phyloP scores from a whole-genome alignment of 2,113 vertebrate species.

The Oreochromis tanganicae region DNA sequence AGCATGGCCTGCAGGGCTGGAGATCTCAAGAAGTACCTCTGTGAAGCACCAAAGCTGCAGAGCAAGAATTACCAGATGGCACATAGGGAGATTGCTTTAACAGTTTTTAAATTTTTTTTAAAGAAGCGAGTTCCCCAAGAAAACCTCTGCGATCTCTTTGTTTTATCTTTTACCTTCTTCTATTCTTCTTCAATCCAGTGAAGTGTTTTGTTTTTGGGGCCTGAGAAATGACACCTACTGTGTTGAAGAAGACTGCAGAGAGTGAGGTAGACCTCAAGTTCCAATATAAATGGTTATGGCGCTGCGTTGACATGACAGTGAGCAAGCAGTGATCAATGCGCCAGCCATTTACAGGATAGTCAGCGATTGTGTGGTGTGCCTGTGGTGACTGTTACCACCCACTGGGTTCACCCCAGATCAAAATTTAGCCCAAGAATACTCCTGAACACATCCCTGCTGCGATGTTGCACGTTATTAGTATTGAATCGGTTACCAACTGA shows the following conservation, averaged over 20 bases:
- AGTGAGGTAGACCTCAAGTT: background rate
- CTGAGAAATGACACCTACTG: background rate
- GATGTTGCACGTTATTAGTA: background rate
- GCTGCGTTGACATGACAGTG: background rate
- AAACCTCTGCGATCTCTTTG: background rate
- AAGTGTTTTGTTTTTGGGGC: background rate
- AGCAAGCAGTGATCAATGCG: background rate
- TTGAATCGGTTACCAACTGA: background rate
- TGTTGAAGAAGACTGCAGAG: background rate
- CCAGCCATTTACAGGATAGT: background rate
- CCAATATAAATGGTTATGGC: background rate
- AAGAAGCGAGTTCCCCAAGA: background rate
- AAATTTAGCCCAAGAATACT: background rate
- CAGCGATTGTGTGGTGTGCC: too few species aligned
- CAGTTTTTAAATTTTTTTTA: rapidly evolving
- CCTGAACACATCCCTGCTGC: background rate
- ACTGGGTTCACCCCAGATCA: background rate
- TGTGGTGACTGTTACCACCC: background rate
- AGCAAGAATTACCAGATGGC: background rate
- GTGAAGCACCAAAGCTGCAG: background rate
- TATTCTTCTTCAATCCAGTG: background rate
- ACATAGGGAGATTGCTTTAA: background rate
- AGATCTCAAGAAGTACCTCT: background rate
- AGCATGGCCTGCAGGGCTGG: background rate
- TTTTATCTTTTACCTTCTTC: background rate